Evolutionary conservation across 2,113 vertebrate species (phyloP), one percentile per base, ranked within the genome.

Genomic region (Plestiodon gilberti): DNA sequence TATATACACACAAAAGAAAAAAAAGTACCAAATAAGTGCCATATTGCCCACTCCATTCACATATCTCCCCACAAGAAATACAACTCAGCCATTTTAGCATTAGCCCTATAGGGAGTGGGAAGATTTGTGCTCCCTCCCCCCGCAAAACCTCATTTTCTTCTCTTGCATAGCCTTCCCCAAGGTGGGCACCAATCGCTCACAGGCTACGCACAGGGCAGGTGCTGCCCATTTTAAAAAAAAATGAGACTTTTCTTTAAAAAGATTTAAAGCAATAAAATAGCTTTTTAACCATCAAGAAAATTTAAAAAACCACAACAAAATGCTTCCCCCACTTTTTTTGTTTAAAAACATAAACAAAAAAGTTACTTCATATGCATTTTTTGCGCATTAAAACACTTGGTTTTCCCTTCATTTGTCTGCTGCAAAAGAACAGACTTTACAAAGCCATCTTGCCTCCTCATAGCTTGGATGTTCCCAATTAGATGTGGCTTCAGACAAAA

Each of bases 1-100:
- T 93, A 89, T 93, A 85, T 91, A 91, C 89, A 89, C 85, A 82
- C 57, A 83, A 82, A 52, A 77, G 62, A 35, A 67, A 55, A 64
- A 55, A 82, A 85, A 90, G 88, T 90, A 90, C 67, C 79, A 57
- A 61, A 69, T 75, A 70, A 52, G 70, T 83, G 77, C 67, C 76
- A 18, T 25, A 40, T 52, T 18, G 18, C 52, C 38, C 25, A 65
- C 59, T 83, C 74, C 74, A 82, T 67, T 30, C 35, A 82, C 74
- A 43, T 64, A 11, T 22, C 22, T 74, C n/a, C 17, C 10, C 85
- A 23, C 43, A 52, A 74, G 40, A 40, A 81, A 86, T 28, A 55
- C 70, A 81, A 55, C 9, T 25, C 33, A 73, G 61, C 69, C 20
- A 33, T 65, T 55, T 65, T 52, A 10, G 82, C 25, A 25, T 25